Percentiles rank a stretch among this genome's conserved stretches.
phyloP scores from a whole-genome alignment of 2,888 invertebrate species.

The Subacronicta megacephala region DNA sequence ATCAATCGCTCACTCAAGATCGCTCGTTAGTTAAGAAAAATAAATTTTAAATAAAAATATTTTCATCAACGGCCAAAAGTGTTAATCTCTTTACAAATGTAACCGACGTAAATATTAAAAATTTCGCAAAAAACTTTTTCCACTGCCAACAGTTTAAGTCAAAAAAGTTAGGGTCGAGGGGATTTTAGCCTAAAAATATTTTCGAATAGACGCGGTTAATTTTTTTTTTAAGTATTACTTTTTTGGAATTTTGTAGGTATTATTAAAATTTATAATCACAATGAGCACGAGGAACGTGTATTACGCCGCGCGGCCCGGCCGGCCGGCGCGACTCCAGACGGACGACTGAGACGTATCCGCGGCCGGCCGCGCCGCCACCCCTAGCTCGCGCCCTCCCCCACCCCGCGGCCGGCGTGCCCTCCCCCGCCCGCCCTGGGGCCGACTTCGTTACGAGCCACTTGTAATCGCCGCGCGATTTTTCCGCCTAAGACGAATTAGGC shows the following conservation, averaged over 20 bases:
- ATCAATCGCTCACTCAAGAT: conserved; percentile 78
- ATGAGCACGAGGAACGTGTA: conserved; percentile 90
- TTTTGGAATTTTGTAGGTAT: conserved; percentile 76
- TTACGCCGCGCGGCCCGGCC: conserved; percentile 88
- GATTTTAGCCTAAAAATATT: conserved; percentile 86
- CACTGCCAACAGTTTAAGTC: conserved; percentile 82
- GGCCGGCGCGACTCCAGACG: conserved; percentile 89
- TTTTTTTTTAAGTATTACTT: conserved; percentile 67
- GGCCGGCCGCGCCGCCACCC: conserved; percentile 73
- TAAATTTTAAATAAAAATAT: conserved; percentile 84
- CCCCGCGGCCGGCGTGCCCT: conserved; percentile 54
- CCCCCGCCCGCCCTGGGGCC: conserved; percentile 70
- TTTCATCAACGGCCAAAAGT: conserved; percentile 86
- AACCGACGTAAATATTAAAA: conserved; percentile 89
- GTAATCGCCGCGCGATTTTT: conserved; percentile 89
- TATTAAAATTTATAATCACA: conserved; percentile 89
- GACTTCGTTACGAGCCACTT: conserved; percentile 90
- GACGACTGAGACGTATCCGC: conserved; percentile 85
- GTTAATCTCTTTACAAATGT: conserved; percentile 84
- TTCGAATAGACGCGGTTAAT: conserved; percentile 84
- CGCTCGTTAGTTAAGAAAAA: conserved; percentile 77
- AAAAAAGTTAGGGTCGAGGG: conserved; percentile 81
- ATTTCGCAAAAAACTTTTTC: conserved; percentile 84
- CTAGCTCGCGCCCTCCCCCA: conserved; percentile 56
- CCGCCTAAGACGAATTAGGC: conserved; percentile 90